A percentile compares a stretch with the other conserved stretches of the same genome.
Conservation (phyloP, 1,140 invertebrate species). For the Semibalanus balanoides region DNA sequence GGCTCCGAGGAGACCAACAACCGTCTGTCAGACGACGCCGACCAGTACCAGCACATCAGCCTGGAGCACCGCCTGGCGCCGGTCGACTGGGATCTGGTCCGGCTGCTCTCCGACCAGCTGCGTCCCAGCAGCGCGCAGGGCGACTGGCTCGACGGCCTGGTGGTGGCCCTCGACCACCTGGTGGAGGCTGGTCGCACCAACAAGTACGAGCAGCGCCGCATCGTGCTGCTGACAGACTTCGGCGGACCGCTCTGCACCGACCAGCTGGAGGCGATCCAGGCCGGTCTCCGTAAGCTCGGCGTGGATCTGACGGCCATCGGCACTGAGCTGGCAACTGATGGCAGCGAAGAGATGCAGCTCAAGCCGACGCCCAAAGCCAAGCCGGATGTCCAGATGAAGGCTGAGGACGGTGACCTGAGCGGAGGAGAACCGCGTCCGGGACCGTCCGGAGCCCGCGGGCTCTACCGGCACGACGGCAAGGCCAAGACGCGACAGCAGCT, state of each 20-base stretch:
- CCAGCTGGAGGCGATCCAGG: slow-evolving; percentile 29
- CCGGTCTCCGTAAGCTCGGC: slow-evolving; percentile 26
- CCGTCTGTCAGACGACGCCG: slow-evolving; percentile 25
- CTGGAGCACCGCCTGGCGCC: slow-evolving; percentile 27
- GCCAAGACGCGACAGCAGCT: slow-evolving; percentile 29
- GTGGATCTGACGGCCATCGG: slow-evolving; percentile 32
- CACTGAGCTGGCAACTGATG: not conserved
- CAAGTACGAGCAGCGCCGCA: not conserved
- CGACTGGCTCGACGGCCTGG: slow-evolving; percentile 37
- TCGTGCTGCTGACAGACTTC: slow-evolving; percentile 32
- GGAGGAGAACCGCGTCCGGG: not conserved
- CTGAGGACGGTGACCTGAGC: not conserved
- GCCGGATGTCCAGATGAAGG: not conserved
- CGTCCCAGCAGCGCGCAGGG: slow-evolving; percentile 25
- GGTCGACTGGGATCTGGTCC: slow-evolving; percentile 33
- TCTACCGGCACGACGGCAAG: slow-evolving; percentile 21
- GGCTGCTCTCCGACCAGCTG: slow-evolving; percentile 26
- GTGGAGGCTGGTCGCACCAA: slow-evolving; percentile 20
- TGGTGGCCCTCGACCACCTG: slow-evolving; percentile 35
- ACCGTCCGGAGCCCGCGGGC: not conserved
- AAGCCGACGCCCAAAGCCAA: too few relatives aligned
- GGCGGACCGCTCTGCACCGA: slow-evolving; percentile 30
- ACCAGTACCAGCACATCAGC: slow-evolving; percentile 31
- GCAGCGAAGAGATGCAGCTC: too few relatives aligned
- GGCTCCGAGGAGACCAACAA: slow-evolving; percentile 35